Evolutionary conservation across 2,113 vertebrate species (phyloP), one percentile per base, ranked within the genome.

Genomic region (Plecturocebus donacophilus): DNA sequence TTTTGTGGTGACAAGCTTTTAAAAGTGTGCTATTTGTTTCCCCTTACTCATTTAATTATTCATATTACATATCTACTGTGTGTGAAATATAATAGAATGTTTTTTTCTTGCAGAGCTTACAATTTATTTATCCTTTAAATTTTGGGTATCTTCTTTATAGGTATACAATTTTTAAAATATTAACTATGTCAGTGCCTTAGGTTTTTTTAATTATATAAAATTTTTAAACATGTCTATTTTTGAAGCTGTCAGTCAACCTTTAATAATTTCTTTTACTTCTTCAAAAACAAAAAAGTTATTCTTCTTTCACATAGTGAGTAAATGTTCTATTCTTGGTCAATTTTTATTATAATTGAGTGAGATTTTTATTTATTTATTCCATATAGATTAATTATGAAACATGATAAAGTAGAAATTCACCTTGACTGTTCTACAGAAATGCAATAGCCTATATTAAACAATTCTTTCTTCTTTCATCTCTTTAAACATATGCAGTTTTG

Each of bases 401-500:
- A 95, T 16, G 2, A 90, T 40, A 71, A 87, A 81, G 42, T 40
- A 89, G 17, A 5, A 19, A 83, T 56, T 83, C 58, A 87, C 19
- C 56, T 94, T 95, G 86, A 71, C 66, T 68, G 5, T 52, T 82
- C 89, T 95, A 56, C 19, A 56, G 32, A 93, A 96, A 82, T 40
- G 52, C 45, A 73, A 84, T 66, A 47, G 32, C 20, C 21, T 66
- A n/a, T 52, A n/a, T 56, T 52, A 61, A 87, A 49, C 30, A 82
- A 84, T 20, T 6, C 52, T 87, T 79, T 25, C 42, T 79, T 64
- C 61, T 64, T 64, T 71, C 83, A 56, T 35, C 21, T 79, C 54
- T 91, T 77, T 71, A 79, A 97, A 94, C 35, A 86, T 16, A 76
- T 47, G 21, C 19, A 45, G 35, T 81, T 97, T 92, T 94, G 19